Evolutionary conservation across 2,797 vertebrate genomes (phyloP), one percentile per base, ranked within the genome.

Genomic region (Parambassis ranga): DNA sequence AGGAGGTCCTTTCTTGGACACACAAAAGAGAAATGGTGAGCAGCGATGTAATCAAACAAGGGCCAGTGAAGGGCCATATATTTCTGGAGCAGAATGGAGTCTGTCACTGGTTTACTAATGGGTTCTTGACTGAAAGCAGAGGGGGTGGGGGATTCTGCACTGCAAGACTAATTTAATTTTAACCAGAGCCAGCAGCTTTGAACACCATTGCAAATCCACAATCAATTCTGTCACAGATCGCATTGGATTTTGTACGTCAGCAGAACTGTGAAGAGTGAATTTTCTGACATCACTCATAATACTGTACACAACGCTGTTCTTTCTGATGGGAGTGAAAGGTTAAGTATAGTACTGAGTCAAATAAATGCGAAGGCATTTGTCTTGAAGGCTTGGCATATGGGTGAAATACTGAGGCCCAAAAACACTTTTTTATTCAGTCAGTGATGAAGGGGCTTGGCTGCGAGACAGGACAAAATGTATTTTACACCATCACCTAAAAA

Each of bases 41-140:
- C 68, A 47, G 83, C 46, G 60, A 77, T 82, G 77, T 81, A 86
- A 88, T 89, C 81, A 84, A 81, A 83, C 79, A 75, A 61, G 73
- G 73, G 77, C 77, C 84, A 82, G 68, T 71, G 67, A 86, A 77
- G 76, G 83, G 81, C 72, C 67, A 77, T 84, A 79, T 72, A 84
- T 88, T 84, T 76, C 77, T 70, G 66, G 43, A 79, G 24, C 64
- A 71, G 70, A 89, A 75, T 77, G 62, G 79, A 85, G 67, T 64
- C 77, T 84, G 79, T 86, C 79, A 73, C 71, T 18, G 75, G 56
- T 75, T 83, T 81, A 87, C 82, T 87, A 87, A 89, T 87, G 77
- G 76, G 42, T 66, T 84, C 74, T 82, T 81, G 79, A 88, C 70
- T 79, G 49, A 76, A 67, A 69, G 59, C 6, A 13, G 55, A 50